These are phyloP conservation scores for Graphium colonna DNA, from an alignment of 2,888 invertebrate species.

Conservation along the genomic window DNA sequence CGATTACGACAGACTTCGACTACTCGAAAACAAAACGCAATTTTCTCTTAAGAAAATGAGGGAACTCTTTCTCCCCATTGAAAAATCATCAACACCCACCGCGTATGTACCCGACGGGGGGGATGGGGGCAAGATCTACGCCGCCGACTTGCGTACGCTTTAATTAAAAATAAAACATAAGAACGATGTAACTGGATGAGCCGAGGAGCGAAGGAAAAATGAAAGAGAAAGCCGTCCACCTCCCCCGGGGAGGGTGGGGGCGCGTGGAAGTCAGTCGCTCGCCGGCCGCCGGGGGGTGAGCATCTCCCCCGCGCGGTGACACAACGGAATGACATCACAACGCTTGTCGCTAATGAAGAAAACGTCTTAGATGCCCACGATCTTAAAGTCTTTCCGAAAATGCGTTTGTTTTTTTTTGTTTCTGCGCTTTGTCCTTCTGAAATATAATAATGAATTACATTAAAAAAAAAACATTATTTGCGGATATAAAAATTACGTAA, in stretches of 20 bases:
- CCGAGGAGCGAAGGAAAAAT: conserved; percentile 80
- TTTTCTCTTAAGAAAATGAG: conserved; percentile 81
- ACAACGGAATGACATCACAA: conserved; percentile 77
- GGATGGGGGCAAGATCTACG: conserved; percentile 70
- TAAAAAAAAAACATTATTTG: too few relatives aligned
- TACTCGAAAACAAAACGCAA: conserved; percentile 81
- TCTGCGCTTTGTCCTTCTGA: too few relatives aligned
- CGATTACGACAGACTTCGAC: conserved; percentile 79
- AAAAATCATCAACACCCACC: conserved; percentile 80
- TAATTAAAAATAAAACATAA: conserved; percentile 81
- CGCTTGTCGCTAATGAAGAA: conserved; percentile 79
- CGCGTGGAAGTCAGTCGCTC: conserved; percentile 65
- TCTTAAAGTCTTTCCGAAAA: too few relatives aligned
- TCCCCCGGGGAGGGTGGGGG: conserved; percentile 42
- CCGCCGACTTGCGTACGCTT: conserved; percentile 80
- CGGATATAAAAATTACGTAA: too few relatives aligned
- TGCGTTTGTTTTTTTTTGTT: too few relatives aligned
- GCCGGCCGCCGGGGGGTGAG: conserved; percentile 64
- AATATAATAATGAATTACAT: too few relatives aligned
- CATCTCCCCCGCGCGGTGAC: conserved; percentile 68
- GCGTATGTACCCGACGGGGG: conserved; percentile 63
- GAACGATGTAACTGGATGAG: conserved; percentile 81
- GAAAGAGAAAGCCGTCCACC: conserved; percentile 79
- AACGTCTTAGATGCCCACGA: conserved; percentile 56
- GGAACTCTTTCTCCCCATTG: conserved; percentile 81